phyloP scores from a whole-genome alignment of 2,113 vertebrate genomes.

The Solenodon paradoxus region DNA sequence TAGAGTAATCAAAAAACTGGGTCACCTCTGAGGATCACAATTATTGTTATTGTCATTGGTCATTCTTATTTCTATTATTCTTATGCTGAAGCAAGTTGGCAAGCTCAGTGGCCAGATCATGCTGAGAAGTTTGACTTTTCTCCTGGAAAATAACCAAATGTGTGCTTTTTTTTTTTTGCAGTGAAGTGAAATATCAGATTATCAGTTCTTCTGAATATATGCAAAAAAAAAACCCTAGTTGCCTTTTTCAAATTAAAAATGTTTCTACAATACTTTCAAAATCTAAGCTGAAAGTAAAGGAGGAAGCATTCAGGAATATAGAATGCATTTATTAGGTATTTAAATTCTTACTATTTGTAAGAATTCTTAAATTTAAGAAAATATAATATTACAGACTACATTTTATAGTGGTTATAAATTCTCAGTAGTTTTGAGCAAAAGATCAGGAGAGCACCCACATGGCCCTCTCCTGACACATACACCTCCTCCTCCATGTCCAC shows the following conservation, averaged over 20 bases:
- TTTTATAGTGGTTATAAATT: neutral
- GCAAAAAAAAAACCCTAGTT: neutral
- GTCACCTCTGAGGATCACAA: neutral
- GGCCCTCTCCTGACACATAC: neutral
- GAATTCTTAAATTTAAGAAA: neutral
- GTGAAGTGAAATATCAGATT: neutral
- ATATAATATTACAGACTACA: neutral
- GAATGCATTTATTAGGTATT: no score
- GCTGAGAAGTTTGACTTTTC: neutral
- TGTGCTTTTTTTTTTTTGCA: neutral
- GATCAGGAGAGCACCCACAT: neutral
- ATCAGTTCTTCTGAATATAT: neutral
- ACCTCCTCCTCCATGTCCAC: no score
- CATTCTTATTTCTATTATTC: neutral
- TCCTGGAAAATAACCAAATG: neutral
- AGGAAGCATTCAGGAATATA: neutral
- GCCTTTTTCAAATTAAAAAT: neutral
- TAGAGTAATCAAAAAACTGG: neutral
- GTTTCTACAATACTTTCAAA: neutral
- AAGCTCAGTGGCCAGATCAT: neutral
- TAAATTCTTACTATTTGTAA: neutral
- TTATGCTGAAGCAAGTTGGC: neutral
- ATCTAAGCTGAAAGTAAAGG: neutral
- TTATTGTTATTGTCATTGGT: neutral
- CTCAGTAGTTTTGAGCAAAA: neutral